phyloP scores from a whole-genome alignment of 2,797 vertebrate genomes.

The Pygocentrus nattereri region DNA sequence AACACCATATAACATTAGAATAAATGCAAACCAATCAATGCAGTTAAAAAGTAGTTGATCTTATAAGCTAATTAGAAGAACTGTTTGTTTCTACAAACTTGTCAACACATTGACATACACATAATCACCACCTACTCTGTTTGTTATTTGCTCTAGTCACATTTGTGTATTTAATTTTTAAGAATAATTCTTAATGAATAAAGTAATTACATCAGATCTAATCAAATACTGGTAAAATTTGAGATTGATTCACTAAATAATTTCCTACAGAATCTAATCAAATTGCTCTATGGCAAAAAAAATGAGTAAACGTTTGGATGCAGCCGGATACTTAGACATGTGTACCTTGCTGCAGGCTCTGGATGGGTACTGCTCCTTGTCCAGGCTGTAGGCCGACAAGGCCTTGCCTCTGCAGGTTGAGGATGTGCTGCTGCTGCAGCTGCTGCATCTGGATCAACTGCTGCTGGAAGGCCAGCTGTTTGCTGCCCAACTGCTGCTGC shows the following conservation, averaged over 20 bases:
- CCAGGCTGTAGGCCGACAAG: conserved; percentile 92
- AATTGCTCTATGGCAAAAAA: too few relatives aligned
- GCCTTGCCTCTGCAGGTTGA: conserved; percentile 98
- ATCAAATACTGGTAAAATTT: not conserved
- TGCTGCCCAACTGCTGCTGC: conserved; percentile 89
- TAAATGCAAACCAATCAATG: too few relatives aligned
- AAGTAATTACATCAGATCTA: too few relatives aligned
- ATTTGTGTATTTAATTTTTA: not conserved
- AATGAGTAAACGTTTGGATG: conserved; percentile 8
- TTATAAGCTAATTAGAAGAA: too few relatives aligned
- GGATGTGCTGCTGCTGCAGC: conserved; percentile 97
- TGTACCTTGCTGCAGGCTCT: conserved; percentile 95
- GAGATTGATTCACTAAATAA: too few relatives aligned
- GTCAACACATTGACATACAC: too few relatives aligned
- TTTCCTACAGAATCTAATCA: too few relatives aligned
- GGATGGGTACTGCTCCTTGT: conserved; percentile 88
- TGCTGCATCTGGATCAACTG: conserved; percentile 99
- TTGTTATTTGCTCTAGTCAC: too few relatives aligned
- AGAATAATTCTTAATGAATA: not conserved
- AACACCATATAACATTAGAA: too few relatives aligned
- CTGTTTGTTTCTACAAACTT: too few relatives aligned
- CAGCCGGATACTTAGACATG: conserved; percentile 14
- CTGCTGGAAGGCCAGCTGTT: conserved; percentile 99
- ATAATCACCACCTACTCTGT: too few relatives aligned
- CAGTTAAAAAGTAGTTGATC: too few relatives aligned